A percentile compares a stretch with the other conserved stretches of the same genome.
phyloP scores from a whole-genome alignment of 2,888 invertebrate species.

The Eupithecia pulchellata region DNA sequence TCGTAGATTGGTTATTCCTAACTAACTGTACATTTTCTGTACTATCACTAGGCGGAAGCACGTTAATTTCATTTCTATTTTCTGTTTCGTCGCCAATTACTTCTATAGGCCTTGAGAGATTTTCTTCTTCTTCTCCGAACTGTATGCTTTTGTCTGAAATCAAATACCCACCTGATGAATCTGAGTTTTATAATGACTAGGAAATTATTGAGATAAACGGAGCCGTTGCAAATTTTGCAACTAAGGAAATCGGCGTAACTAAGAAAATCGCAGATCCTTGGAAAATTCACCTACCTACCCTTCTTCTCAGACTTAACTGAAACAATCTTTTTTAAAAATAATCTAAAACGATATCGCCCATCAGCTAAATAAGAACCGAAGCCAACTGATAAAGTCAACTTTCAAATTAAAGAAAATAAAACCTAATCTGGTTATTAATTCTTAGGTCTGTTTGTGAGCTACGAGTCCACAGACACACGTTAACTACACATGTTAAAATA shows the following conservation, averaged over 20 bases:
- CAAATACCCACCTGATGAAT: background rate
- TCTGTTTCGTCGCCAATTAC: constrained; percentile 47
- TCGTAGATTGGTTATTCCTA: constrained; percentile 65
- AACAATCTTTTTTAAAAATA: no score
- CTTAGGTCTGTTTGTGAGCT: no score
- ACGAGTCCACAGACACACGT: no score
- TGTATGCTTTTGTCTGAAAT: constrained; percentile 65
- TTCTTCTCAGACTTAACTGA: background rate
- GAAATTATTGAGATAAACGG: background rate
- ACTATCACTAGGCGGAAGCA: constrained; percentile 76
- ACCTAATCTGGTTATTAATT: no score
- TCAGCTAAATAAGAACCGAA: background rate
- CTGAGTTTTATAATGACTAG: background rate
- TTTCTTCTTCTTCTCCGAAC: constrained; percentile 52
- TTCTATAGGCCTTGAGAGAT: constrained; percentile 34
- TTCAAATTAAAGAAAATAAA: background rate
- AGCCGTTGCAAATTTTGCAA: background rate
- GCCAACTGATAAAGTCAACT: background rate
- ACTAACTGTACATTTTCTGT: constrained; percentile 68
- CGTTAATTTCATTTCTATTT: constrained; percentile 57
- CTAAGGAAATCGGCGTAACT: background rate
- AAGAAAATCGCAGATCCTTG: background rate
- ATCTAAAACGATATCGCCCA: no score
- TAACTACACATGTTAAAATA: no score
- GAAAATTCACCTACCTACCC: background rate